Evolutionary conservation across 2,797 vertebrate genomes (phyloP), one percentile per base, ranked within the genome.

Genomic region (Tauraco hartlaubi): DNA sequence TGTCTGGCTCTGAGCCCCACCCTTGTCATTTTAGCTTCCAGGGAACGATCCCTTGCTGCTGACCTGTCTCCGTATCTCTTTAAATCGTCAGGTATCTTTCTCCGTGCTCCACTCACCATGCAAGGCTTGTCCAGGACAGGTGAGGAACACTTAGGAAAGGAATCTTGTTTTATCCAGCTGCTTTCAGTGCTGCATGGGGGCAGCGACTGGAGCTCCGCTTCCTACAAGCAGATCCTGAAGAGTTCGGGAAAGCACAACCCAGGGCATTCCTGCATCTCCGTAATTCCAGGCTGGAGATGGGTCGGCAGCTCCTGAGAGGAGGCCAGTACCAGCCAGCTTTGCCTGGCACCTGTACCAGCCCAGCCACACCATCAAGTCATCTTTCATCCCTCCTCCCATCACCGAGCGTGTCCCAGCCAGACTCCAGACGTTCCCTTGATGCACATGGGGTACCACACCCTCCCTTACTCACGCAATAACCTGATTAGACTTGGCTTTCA

Each of bases 181-280:
- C 44, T 49, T 90, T 48, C 64, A 58, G 28, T 31, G 43, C 33
- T 73, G 59, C 29, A 19, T 17, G 26, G n/a, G 25, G 41, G 26
- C 41, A 33, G 46, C 41, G 64, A 55, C 66, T 21, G 21, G 16
- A 86, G 46, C n/a, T 58, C 33, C 1, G 4, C 39, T 80, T 81
- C 54, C 51, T 48, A 43, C 10, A 49, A 29, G 35, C 48, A 39
- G 44, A 20, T 43, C 21, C 23, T 37, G 16, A 12, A 48, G 28
- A 61, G 51, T 35, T 0, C 1, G 2, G 46, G 43, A 92, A 80
- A 20, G 37, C 37, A 33, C 0, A 0, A 88, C 37, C 51, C 49
- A n/a, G 28, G 49, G 28, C 52, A n/a, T 35, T 89, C 55, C 61
- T 63, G 46, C 37, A 54, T 37, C 48, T 67, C 86, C 2, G 1